Evolutionary conservation across 2,888 invertebrate genomes (phyloP).

Genomic region (Mythimna lalbum): DNA sequence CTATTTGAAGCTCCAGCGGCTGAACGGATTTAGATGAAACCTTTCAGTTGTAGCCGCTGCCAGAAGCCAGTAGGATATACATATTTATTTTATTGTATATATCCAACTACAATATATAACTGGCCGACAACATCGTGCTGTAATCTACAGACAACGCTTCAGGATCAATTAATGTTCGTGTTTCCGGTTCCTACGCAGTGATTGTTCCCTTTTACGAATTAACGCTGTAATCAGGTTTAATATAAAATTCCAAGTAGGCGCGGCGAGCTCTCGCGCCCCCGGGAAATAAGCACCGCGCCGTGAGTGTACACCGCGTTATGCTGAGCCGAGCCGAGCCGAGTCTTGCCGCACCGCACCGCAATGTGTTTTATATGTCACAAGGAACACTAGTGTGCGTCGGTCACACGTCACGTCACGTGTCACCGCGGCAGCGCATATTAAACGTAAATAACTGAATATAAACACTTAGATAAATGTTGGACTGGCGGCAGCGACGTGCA

Average conservation of each 20-base stretch:
- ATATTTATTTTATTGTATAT: background rate
- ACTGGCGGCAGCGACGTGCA: too few relatives aligned
- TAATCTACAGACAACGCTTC: background rate
- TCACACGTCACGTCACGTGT: background rate
- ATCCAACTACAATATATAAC: background rate
- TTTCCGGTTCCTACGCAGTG: slow-evolving; percentile 8
- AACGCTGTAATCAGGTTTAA: slow-evolving; percentile 21
- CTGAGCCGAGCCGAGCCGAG: slow-evolving; percentile 1
- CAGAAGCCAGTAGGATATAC: too few relatives aligned
- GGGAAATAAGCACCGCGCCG: slow-evolving; percentile 21
- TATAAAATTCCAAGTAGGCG: slow-evolving; percentile 22
- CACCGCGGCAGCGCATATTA: background rate
- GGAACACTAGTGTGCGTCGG: background rate
- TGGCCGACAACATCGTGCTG: background rate
- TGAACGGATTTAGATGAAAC: too few relatives aligned
- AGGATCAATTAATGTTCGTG: background rate
- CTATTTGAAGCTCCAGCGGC: too few relatives aligned
- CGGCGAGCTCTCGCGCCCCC: slow-evolving; percentile 1
- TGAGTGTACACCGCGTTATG: background rate
- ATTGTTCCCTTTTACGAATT: slow-evolving; percentile 27
- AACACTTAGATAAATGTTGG: too few relatives aligned
- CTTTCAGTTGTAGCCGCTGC: too few relatives aligned
- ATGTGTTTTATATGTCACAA: slow-evolving; percentile 4
- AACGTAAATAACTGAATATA: background rate
- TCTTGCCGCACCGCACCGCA: background rate